Evolutionary conservation across 2,113 vertebrate species (phyloP), one percentile per base, ranked within the genome.

Genomic region (Alethe diademata): DNA sequence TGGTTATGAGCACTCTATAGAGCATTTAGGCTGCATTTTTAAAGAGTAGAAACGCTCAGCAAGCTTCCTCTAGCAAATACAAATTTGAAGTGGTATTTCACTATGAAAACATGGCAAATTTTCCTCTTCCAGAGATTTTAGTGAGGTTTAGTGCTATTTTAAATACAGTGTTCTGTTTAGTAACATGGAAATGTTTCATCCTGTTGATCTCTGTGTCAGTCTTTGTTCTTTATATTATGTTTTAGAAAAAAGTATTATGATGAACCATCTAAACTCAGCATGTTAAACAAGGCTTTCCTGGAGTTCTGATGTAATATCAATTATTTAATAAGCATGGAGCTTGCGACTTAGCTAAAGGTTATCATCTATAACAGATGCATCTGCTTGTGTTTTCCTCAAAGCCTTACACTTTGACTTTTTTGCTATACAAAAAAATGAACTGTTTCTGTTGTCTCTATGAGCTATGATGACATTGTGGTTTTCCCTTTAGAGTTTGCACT

Each of bases 1-100:
- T 95, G 96, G 95, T 97, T 95, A 86, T 74, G 72, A 92, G 88
- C 86, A 84, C 60, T 88, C 86, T 48, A 71, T 24, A 54, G 11
- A 88, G 43, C 43, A 72, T 90, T 88, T 90, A 67, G 81, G n/a
- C 48, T 94, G 60, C 79, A 71, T 96, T 92, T 91, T 90, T 78
- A 57, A 90, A 86, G 53, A 84, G 69, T 35, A 90, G 64, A 71
- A 92, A 40, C 43, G 22, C 40, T 96, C 23, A 1, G 24, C 60
- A 76, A 80, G 36, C 11, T 80, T 90, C 78, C 69, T 80, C 78
- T 56, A 80, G 72, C 64, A 93, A 86, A 86, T 72, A n/a, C 31
- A 78, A 84, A 18, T 43, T 84, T 65, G 60, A 80, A 92, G 82
- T 42, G 60, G 29, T 83, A 80, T 67, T 86, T 74, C 25, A 51